Evolutionary conservation across 2,113 vertebrate species (phyloP), one percentile per base, ranked within the genome.

Genomic region (Vidua chalybeata): DNA sequence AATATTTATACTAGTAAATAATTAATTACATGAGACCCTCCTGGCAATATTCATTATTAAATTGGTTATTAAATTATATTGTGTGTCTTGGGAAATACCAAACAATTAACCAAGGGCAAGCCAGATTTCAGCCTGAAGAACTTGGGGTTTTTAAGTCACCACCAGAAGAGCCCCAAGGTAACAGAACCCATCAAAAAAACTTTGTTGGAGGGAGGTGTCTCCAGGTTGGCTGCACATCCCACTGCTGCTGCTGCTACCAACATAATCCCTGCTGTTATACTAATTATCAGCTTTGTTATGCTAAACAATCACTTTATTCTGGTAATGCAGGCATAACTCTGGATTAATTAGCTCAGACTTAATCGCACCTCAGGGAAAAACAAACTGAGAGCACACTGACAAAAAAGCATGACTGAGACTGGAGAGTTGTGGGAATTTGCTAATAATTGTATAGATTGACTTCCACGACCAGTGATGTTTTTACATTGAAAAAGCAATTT

Each of bases 1-100:
- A 95, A 91, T 35, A 73, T 83, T 94, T 93, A 62, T 49, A 55
- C 51, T 14, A 19, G 12, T 93, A 69, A 93, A 97, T 94, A 87
- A 77, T 94, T 91, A 62, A 95, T 33, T 62, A 31, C 30, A 15
- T 14, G 8, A 74, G 67, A 77, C 30, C 17, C 55, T 66, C 55
- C 45, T 69, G 62, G 67, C 14, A 69, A 76, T 84, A 89, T 89
- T 66, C n/a, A 54, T 93, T 76, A 87, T 58, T 89, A 82, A 89
- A 82, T 54, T 82, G 49, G 92, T 91, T 6, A 96, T 89, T 94
- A 89, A 93, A 91, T 85, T 76, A 66, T 35, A 79, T 27, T 73
- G 52, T 6, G 3, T 5, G 3, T 35, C 81, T 68, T 68, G 39
- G 49, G 59, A 91, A 66, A 83, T 4, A 85, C 18, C 58, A 87